A percentile compares a stretch with the other conserved stretches of the same genome.
Evolutionary conservation across 1,140 invertebrate species (phyloP).

Genomic region (Kradibia gibbosae): DNA sequence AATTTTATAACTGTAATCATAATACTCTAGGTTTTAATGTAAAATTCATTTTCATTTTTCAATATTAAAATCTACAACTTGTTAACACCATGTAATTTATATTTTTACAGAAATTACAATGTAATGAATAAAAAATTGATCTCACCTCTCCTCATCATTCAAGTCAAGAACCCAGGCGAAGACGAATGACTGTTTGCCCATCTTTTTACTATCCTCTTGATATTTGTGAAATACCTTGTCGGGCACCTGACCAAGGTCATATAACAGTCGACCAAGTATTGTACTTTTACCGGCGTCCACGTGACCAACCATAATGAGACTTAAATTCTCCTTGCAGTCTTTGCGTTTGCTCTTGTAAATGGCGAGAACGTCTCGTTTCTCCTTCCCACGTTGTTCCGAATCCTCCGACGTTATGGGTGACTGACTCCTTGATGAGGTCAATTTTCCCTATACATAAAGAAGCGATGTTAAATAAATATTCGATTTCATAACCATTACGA

Average conservation of each 20-base stretch:
- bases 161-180: slow-evolving; percentile 99
- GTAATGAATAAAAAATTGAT: no score
- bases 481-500: background rate
- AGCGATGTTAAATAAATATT: background rate
- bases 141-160: slow-evolving; percentile 94
- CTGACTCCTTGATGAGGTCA: slow-evolving; percentile 72
- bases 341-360: slow-evolving; percentile 84
- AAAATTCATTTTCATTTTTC: no score
- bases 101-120: no score
- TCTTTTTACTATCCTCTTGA: slow-evolving; percentile 97
- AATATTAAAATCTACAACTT: no score
- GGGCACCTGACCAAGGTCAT: slow-evolving; percentile 90
- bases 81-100: no score
- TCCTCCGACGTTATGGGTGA: slow-evolving; percentile 73
- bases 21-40: no score
- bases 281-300: slow-evolving; percentile 99
- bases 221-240: slow-evolving; percentile 96
- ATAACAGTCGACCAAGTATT: slow-evolving; percentile 95
- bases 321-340: slow-evolving; percentile 87
- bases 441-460: slow-evolving; percentile 51
- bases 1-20: no score
- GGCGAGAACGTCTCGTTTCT: slow-evolving; percentile 73
- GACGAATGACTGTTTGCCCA: slow-evolving; percentile 98
- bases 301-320: slow-evolving; percentile 97
- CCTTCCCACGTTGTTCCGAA: slow-evolving; percentile 70